These are phyloP conservation scores for Oncorhynchus nerka DNA, from an alignment of 2,113 vertebrate species.

Conservation along the genomic window DNA sequence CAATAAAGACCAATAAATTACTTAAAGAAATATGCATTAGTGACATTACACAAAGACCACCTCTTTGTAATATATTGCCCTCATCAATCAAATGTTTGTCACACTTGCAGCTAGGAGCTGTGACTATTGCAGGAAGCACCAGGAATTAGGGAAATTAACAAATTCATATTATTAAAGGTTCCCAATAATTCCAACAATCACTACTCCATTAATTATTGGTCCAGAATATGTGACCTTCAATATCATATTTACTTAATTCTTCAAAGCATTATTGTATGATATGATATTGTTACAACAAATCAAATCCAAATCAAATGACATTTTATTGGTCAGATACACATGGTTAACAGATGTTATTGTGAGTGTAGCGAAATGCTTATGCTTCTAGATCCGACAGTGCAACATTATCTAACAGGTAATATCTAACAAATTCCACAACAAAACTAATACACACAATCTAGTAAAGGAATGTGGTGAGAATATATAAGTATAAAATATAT, in stretches of 20 bases:
- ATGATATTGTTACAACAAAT: slow-evolving; percentile 5
- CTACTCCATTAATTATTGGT: background rate
- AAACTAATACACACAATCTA: no score
- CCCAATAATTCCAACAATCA: background rate
- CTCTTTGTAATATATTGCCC: background rate
- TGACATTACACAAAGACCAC: background rate
- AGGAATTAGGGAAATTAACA: background rate
- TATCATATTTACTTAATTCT: slow-evolving; percentile 10
- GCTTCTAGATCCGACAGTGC: no score
- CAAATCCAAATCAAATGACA: no score
- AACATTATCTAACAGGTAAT: no score
- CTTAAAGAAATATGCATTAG: background rate
- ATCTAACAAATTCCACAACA: no score
- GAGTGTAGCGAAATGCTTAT: no score
- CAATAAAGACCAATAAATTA: background rate
- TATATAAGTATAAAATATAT: no score
- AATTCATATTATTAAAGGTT: background rate
- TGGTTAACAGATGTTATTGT: no score
- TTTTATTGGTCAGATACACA: no score
- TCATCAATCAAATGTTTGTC: slow-evolving; percentile 30
- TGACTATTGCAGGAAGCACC: background rate
- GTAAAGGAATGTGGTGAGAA: no score
- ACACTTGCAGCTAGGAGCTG: slow-evolving; percentile 15
- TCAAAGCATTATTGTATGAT: slow-evolving; percentile 4
- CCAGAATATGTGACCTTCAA: slow-evolving; percentile 33